phyloP scores from a whole-genome alignment of 1,140 invertebrate genomes.

The Tetranychus cinnabarinus region DNA sequence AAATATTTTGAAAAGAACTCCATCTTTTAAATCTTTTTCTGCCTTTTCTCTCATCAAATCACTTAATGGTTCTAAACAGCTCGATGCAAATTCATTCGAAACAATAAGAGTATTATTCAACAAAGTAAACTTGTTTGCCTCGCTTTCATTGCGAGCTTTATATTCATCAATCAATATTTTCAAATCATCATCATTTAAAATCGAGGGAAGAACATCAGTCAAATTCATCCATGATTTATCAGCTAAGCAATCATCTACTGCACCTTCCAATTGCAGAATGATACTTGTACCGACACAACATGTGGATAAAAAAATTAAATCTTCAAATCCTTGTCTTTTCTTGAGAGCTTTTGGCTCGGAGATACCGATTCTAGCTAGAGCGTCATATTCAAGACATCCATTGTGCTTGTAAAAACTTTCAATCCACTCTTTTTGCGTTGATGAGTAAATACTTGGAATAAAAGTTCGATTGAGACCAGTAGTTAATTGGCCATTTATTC shows the following conservation, averaged over 20 bases:
- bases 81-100: constrained; percentile 36
- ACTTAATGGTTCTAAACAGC: constrained; percentile 40
- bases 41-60: constrained; percentile 42
- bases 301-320: neutral
- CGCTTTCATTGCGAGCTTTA: constrained; percentile 7
- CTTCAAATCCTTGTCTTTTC: neutral
- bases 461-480: constrained; percentile 39
- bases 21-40: constrained; percentile 25
- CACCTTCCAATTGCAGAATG: constrained; percentile 49
- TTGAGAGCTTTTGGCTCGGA: constrained; percentile 51
- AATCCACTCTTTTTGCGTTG: constrained; percentile 67
- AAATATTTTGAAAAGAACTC: constrained; percentile 1
- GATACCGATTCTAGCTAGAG: constrained; percentile 60
- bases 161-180: constrained; percentile 10
- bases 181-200: constrained; percentile 13
- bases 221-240: constrained; percentile 55
- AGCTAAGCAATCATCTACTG: constrained; percentile 55
- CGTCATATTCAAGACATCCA: constrained; percentile 76
- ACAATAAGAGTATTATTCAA: constrained; percentile 26
- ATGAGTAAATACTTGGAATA: constrained; percentile 67
- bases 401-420: constrained; percentile 78
- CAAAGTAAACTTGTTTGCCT: constrained; percentile 17
- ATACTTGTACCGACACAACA: constrained; percentile 49
- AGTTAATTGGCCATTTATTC: constrained; percentile 48
- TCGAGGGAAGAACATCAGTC: constrained; percentile 18